phyloP scores from a whole-genome alignment of 2,888 invertebrate genomes.

The Hemicrepidius hirtus region DNA sequence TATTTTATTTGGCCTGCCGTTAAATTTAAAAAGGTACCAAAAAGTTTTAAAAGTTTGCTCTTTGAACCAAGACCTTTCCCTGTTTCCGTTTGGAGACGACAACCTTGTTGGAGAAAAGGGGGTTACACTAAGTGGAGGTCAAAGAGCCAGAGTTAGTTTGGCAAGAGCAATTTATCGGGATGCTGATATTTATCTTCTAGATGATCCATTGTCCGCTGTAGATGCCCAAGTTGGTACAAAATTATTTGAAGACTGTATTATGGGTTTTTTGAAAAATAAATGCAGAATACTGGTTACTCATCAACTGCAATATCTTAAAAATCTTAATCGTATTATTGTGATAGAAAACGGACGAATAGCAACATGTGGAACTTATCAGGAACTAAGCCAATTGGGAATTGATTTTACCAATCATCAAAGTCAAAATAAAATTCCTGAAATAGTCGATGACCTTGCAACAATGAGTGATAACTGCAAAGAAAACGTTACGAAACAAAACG shows the following conservation, averaged over 20 bases:
- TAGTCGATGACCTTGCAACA: not conserved
- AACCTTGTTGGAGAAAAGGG: slow-evolving; percentile 88
- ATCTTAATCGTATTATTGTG: slow-evolving; percentile 73
- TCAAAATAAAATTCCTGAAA: slow-evolving; percentile 61
- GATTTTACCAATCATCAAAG: slow-evolving; percentile 77
- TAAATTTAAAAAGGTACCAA: slow-evolving; percentile 80
- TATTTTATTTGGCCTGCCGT: slow-evolving; percentile 89
- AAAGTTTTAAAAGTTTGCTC: slow-evolving; percentile 82
- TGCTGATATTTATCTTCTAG: slow-evolving; percentile 87
- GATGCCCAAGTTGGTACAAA: slow-evolving; percentile 90
- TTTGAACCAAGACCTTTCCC: slow-evolving; percentile 82
- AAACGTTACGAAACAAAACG: not conserved
- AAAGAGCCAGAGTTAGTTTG: slow-evolving; percentile 88
- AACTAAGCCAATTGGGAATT: slow-evolving; percentile 80
- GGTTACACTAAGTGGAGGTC: slow-evolving; percentile 83
- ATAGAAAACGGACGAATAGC: slow-evolving; percentile 74
- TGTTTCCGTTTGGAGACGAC: slow-evolving; percentile 88
- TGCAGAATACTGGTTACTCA: slow-evolving; percentile 84
- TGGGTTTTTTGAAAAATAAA: slow-evolving; percentile 77
- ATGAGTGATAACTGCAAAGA: not conserved
- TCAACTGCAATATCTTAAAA: slow-evolving; percentile 79
- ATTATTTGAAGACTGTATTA: slow-evolving; percentile 86
- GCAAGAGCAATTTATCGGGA: slow-evolving; percentile 88
- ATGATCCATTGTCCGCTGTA: slow-evolving; percentile 93
- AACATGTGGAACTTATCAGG: slow-evolving; percentile 79